Percentiles rank a stretch among this genome's conserved stretches.
phyloP scores from a whole-genome alignment of 1,140 invertebrate species.

The Eriosoma lanigerum region DNA sequence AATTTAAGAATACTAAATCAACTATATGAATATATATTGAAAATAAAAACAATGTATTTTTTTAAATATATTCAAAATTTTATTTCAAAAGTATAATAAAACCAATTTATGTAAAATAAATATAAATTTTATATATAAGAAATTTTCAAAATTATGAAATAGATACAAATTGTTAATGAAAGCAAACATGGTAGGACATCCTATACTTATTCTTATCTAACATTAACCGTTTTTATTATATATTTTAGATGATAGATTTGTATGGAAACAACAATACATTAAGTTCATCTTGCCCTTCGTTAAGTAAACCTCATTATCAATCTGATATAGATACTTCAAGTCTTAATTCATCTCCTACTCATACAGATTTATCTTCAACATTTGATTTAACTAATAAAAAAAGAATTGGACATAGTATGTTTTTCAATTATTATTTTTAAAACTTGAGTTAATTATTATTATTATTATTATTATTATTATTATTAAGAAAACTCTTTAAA shows the following conservation, averaged over 20 bases:
- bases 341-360: constrained; percentile 61
- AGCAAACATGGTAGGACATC: no score
- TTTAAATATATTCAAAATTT: no score
- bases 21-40: no score
- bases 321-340: constrained; percentile 59
- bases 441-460: background rate
- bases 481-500: constrained; percentile 55
- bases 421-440: constrained; percentile 27
- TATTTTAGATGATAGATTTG: constrained; percentile 47
- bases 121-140: no score
- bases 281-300: constrained; percentile 75
- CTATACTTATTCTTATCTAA: no score
- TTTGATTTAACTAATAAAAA: constrained; percentile 56
- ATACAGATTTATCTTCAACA: constrained; percentile 54
- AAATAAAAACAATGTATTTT: no score
- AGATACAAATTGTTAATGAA: no score
- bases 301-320: constrained; percentile 62
- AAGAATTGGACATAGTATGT: constrained; percentile 51
- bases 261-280: constrained; percentile 60
- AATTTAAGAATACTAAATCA: no score
- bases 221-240: no score
- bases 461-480: constrained; percentile 24
- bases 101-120: no score
- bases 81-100: no score
- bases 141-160: no score